phyloP scores from a whole-genome alignment of 2,888 invertebrate species.

The Macrostomum cliftonense region DNA sequence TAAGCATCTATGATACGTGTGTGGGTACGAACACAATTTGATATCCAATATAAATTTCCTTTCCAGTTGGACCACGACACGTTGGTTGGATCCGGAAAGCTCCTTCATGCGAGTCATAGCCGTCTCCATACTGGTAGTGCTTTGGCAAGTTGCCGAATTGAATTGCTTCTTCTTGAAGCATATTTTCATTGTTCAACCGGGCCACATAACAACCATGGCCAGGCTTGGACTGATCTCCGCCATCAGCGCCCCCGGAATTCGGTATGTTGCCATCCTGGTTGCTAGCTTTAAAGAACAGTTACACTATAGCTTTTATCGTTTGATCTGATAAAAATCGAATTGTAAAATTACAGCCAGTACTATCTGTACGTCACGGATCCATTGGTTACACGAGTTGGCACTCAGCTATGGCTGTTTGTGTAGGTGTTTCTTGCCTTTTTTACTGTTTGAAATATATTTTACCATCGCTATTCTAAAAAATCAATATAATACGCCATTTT shows the following conservation, averaged over 20 bases:
- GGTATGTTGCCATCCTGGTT: constrained; percentile 48
- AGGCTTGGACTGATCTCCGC: constrained; percentile 73
- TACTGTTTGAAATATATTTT: too few relatives aligned
- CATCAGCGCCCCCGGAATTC: constrained; percentile 86
- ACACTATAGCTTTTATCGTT: too few relatives aligned
- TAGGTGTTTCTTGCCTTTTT: constrained; percentile 13
- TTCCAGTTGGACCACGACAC: constrained; percentile 67
- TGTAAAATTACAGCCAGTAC: constrained; percentile 57
- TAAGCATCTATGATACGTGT: too few relatives aligned
- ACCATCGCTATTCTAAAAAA: constrained; percentile 3
- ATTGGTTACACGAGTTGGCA: constrained; percentile 87
- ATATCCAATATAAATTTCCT: too few relatives aligned
- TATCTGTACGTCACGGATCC: constrained; percentile 92
- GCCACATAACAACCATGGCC: constrained; percentile 72
- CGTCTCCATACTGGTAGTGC: constrained; percentile 75
- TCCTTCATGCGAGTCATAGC: constrained; percentile 87
- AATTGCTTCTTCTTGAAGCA: constrained; percentile 98
- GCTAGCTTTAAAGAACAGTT: too few relatives aligned
- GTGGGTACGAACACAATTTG: too few relatives aligned
- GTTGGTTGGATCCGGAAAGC: constrained; percentile 88
- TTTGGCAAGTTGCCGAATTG: constrained; percentile 80
- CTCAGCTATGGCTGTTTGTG: constrained; percentile 94
- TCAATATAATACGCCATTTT: too few relatives aligned
- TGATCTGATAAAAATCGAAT: too few relatives aligned
- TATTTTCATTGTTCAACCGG: constrained; percentile 90